Evolutionary conservation across 1,140 invertebrate genomes (phyloP), one percentile per base, ranked within the genome.

Genomic region (Bombyx mandarina): DNA sequence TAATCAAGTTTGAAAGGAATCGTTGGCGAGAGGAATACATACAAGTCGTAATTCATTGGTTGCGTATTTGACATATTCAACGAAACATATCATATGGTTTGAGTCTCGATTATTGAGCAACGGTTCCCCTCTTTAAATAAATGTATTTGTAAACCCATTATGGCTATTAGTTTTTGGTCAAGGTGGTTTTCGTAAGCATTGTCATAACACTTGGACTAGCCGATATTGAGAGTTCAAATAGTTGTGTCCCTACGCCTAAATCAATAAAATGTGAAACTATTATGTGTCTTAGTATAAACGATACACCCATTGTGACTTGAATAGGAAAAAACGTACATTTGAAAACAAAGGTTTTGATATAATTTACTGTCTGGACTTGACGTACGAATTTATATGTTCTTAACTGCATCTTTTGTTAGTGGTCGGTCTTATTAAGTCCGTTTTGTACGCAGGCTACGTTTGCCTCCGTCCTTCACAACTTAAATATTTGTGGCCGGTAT

Each of bases 131-230:
- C 66, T 72, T 75, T 69, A 68, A 69, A 76, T 72, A 64, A 73
- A 77, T 76, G 77, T 85, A 77, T 82, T 81, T 81, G 78, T 78
- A 64, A 71, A 81, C 59, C 52, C 69, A 71, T 81, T 82, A 75
- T 73, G 63, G 54, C 69, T 62, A 69, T 76, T 76, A 82, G 73
- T 66, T 35, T 35, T 77, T 71, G 70, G 74, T 77, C 79, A 82
- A 84, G 77, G 81, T 57, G 57, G 62, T 79, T 77, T 77, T 84
- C 73, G 77, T 75, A 75, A 81, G 65, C 58, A 67, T 69, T 75
- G 69, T 67, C 65, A 69, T 64, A 65, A 63, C 61, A 65, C 49
- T 60, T 58, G 43, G 52, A 58, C 60, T 49, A 51, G 53, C 55
- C 53, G 58, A 56, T 65, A 57, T 61, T 63, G 57, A 54, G 48